Base-by-base conservation (phyloP, 2,888 invertebrate species). In the Congeria kusceri region DNA sequence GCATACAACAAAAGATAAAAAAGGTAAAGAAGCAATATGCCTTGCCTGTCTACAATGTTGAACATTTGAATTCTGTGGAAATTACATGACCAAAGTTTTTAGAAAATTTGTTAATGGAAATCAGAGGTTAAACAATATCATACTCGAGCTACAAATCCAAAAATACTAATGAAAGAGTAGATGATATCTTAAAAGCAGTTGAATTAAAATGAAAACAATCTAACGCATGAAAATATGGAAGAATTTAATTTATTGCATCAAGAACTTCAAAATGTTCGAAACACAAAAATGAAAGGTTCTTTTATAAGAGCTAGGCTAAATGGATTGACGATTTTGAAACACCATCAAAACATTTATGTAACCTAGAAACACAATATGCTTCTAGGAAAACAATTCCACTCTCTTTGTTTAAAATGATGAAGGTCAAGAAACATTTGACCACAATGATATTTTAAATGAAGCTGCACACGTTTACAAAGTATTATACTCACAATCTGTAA, bases 61-160 rank as follows among this genome's bases (percentile, higher is more conserved):
- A 68, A 20, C 7, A 27, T 58, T 32, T 59, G 11, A 5, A 62
- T 39, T 39, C 15, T 18, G 15, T 28, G 23, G 56, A 63, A 7
- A 57, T 72, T 73, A 9, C 23, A 64, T 61, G 69, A 65, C 53
- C 46, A 73, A 57, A 27, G 27, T 11, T 68, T 53, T 46, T 77
- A 18, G 72, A 77, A 58, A 67, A 47, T 44, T 20, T 73, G 13
- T 47, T 70, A 62, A 73, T 73, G 69, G 69, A 69, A 78, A 73
- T 73, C 13, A 62, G 73, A 28, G 65, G 73, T 3, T 49, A 59
- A 62, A 64, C 65, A 15, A 62, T 77, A 25, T 56, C 73, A 28
- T 64, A 59, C 61, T 27, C 56, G 18, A 64, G 56, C 13, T 67
- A 57, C 29, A 77, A 57, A 58, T 59, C 44, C 47, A 68, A 72